Percentiles rank a stretch among this genome's conserved stretches.
These are phyloP conservation scores for Protaetia brevitarsis DNA, from an alignment of 1,140 invertebrate species.

Conservation along the genomic window DNA sequence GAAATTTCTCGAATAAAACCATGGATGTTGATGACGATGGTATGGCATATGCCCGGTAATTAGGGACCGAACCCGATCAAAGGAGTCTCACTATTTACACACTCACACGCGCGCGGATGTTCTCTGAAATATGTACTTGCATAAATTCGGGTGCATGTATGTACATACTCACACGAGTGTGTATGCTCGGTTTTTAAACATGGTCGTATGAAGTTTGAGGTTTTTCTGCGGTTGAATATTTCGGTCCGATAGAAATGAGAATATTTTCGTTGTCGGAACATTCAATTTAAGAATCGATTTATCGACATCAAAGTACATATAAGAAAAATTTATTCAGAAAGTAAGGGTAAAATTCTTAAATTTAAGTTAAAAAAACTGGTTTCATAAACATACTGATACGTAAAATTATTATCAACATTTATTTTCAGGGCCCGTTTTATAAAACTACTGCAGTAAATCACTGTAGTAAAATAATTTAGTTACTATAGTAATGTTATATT, in stretches of 20 bases:
- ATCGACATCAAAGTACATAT: background rate
- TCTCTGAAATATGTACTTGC: no score
- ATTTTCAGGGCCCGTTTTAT: no score
- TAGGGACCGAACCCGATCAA: slow-evolving; percentile 1
- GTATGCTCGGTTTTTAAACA: background rate
- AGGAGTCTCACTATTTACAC: background rate
- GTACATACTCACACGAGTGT: background rate
- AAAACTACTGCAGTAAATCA: no score
- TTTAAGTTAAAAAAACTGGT: no score
- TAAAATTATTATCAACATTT: no score
- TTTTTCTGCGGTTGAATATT: background rate
- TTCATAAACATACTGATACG: no score
- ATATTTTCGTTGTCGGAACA: background rate
- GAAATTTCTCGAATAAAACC: slow-evolving; percentile 25
- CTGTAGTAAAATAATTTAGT: no score
- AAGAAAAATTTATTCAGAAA: no score
- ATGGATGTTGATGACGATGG: slow-evolving; percentile 19
- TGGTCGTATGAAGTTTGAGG: background rate
- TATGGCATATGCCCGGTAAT: background rate
- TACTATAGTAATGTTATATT: no score
- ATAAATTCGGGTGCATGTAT: no score
- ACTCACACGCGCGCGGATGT: background rate
- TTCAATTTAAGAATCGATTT: background rate
- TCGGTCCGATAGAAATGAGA: background rate
- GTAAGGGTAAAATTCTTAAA: no score